These are phyloP conservation scores for Thalassophryne amazonica DNA, from an alignment of 2,797 vertebrate genomes.

Conservation along the genomic window DNA sequence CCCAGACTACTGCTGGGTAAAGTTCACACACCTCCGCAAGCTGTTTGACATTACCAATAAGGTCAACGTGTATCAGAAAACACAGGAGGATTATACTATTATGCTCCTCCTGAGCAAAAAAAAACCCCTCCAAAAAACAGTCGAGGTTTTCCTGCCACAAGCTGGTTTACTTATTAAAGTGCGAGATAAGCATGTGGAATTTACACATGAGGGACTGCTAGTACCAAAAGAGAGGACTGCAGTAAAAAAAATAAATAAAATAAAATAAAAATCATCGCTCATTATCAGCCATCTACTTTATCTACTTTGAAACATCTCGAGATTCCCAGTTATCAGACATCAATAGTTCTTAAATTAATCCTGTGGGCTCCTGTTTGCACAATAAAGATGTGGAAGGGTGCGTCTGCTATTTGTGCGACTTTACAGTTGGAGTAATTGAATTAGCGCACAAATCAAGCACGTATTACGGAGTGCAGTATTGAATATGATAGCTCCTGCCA, in stretches of 20 bases:
- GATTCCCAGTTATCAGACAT: conserved; percentile 76
- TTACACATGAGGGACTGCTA: conserved; percentile 59
- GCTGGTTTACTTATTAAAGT: conserved; percentile 41
- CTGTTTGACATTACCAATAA: conserved; percentile 78
- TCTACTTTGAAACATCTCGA: conserved; percentile 66
- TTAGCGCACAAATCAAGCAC: conserved; percentile 63
- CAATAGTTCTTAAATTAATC: conserved; percentile 73
- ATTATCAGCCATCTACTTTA: conserved; percentile 77
- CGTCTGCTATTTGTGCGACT: conserved; percentile 68
- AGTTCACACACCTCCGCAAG: conserved; percentile 74
- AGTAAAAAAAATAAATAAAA: conserved; percentile 42
- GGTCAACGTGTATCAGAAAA: conserved; percentile 72
- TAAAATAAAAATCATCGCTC: conserved; percentile 50
- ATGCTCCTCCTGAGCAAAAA: conserved; percentile 26
- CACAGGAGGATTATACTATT: conserved; percentile 61
- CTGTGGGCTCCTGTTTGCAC: conserved; percentile 70
- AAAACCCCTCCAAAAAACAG: conserved; percentile 3
- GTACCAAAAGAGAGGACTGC: conserved; percentile 52
- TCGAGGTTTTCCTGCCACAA: neutral
- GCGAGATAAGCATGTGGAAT: conserved; percentile 35
- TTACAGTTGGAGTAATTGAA: conserved; percentile 69
- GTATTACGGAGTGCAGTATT: conserved; percentile 20
- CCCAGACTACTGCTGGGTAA: conserved; percentile 66
- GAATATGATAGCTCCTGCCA: conserved; percentile 53
- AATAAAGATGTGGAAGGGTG: conserved; percentile 69